Evolutionary conservation across 2,888 invertebrate species (phyloP).

Genomic region (Antitype chi): DNA sequence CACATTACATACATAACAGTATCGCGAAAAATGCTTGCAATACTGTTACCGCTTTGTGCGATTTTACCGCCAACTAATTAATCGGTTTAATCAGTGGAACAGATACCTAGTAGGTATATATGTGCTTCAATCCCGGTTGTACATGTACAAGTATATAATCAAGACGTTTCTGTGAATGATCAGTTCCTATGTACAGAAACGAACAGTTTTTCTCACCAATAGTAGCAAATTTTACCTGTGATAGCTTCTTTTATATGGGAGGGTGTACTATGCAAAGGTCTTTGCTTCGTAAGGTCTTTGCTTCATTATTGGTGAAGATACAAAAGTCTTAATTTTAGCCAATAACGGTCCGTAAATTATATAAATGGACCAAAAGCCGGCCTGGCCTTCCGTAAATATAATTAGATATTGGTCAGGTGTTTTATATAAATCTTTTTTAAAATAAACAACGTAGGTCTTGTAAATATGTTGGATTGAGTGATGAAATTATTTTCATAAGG

Average conservation of each 20-base stretch:
- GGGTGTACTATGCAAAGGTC: no score
- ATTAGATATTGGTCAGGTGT: slow-evolving; percentile 10
- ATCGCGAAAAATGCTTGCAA: slow-evolving; percentile 48
- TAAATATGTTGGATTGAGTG: slow-evolving; percentile 8
- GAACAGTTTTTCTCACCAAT: no score
- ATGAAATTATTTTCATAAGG: slow-evolving; percentile 12
- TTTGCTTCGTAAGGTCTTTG: no score
- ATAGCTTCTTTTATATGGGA: no score
- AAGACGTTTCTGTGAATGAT: not conserved
- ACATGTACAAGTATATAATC: not conserved
- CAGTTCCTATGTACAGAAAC: no score
- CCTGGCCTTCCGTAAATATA: slow-evolving; percentile 12
- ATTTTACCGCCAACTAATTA: slow-evolving; percentile 54
- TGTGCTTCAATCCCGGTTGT: not conserved
- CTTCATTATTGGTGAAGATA: no score
- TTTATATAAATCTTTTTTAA: slow-evolving; percentile 5
- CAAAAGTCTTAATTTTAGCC: no score
- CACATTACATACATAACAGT: slow-evolving; percentile 67
- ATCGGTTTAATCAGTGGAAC: slow-evolving; percentile 37
- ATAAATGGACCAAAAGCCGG: not conserved
- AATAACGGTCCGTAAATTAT: no score
- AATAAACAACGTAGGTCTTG: slow-evolving; percentile 10
- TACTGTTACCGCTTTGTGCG: slow-evolving; percentile 53
- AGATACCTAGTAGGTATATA: slow-evolving; percentile 3
- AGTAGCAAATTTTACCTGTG: no score